Evolutionary conservation across 1,140 invertebrate genomes (phyloP).

Genomic region (Pygmarrhopalites habei): DNA sequence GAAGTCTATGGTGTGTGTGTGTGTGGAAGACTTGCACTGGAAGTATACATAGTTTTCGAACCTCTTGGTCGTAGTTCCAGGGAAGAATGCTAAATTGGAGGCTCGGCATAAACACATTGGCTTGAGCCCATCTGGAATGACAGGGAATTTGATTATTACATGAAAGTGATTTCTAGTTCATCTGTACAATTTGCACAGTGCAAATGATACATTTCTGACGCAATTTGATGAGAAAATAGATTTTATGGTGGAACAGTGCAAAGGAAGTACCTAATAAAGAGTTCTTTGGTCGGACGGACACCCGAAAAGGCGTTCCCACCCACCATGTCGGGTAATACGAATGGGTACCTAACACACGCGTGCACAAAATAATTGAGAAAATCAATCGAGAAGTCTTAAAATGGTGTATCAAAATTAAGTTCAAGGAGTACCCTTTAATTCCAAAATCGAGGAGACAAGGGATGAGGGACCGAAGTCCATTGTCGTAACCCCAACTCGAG

Average conservation of each 20-base stretch:
- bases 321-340: constrained; percentile 84
- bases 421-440: constrained; percentile 50
- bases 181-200: no score
- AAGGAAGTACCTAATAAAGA: not conserved
- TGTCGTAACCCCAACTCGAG: constrained; percentile 67
- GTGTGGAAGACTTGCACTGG: no score
- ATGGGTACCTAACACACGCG: constrained; percentile 46
- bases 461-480: constrained; percentile 68
- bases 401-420: not conserved
- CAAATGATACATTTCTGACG: no score
- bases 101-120: constrained; percentile 73
- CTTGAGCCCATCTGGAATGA: constrained; percentile 59
- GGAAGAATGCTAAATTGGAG: constrained; percentile 81
- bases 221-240: no score
- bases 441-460: no score
- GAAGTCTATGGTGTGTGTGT: no score
- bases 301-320: constrained; percentile 72
- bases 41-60: constrained; percentile 1
- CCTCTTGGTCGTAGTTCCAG: constrained; percentile 67
- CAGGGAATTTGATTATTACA: not conserved
- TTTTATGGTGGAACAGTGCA: not conserved
- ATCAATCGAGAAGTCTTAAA: not conserved
- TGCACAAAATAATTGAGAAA: no score
- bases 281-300: not conserved
- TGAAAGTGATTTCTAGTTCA: no score